A percentile compares a stretch with the other conserved stretches of the same genome.
These are phyloP conservation scores for Auanema sp. DNA, from an alignment of 2,888 invertebrate species.

Conservation along the genomic window DNA sequence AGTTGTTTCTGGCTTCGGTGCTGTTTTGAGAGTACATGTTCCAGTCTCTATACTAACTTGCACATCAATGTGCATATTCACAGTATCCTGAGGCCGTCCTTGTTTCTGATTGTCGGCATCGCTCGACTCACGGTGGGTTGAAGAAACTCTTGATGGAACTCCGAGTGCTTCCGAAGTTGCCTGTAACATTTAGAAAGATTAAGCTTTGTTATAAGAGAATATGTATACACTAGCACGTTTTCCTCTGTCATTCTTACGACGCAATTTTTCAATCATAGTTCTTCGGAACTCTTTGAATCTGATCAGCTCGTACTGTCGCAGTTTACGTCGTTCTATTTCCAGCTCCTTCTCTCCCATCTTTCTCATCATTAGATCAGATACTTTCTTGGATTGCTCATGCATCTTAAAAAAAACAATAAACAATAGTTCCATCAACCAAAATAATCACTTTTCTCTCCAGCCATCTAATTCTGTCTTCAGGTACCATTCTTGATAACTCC, in stretches of 20 bases:
- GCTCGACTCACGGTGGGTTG: no score
- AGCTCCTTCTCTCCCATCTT: constrained; percentile 88
- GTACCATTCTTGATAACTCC: constrained; percentile 33
- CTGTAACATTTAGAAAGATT: neutral
- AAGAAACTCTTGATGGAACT: no score
- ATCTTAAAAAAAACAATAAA: constrained; percentile 69
- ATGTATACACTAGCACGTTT: neutral
- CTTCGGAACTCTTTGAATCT: constrained; percentile 72
- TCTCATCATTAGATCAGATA: constrained; percentile 80
- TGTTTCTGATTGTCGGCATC: neutral
- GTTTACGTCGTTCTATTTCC: constrained; percentile 84
- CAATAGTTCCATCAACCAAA: constrained; percentile 14
- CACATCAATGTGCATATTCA: constrained; percentile 59
- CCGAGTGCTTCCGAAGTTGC: neutral
- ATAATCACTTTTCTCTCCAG: constrained; percentile 58
- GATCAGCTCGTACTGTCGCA: constrained; percentile 89
- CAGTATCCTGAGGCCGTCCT: constrained; percentile 45
- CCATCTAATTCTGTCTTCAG: constrained; percentile 50
- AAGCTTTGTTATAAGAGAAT: neutral
- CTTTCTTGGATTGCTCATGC: constrained; percentile 93
- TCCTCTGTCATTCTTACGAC: constrained; percentile 12
- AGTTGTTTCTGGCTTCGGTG: constrained; percentile 28
- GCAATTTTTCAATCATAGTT: constrained; percentile 21
- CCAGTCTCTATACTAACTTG: constrained; percentile 58
- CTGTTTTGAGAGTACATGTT: constrained; percentile 52